Base-by-base conservation (phyloP, 2,797 vertebrate genomes). In the Kryptolebias ocellatus region DNA sequence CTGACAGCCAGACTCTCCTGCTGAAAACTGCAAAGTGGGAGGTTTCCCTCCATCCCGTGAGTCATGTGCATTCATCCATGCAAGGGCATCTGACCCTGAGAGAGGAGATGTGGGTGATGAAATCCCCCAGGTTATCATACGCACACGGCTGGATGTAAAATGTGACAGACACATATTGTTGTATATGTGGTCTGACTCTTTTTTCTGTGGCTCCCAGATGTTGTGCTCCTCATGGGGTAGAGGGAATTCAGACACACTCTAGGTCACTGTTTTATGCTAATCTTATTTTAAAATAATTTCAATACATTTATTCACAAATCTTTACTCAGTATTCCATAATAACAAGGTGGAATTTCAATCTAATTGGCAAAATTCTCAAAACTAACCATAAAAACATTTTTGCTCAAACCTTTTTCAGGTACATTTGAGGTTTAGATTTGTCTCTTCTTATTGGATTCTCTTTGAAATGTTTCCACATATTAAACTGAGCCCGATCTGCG, bases 41-140 rank as follows among this genome's bases (percentile, higher is more conserved):
- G 80, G 78, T 76, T 83, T 81, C 70, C 84, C 78, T 76, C 27
- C 58, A 67, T 66, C 67, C 63, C 54, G 20, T 81, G 83, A 88
- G 53, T 88, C 86, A 79, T 49, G 57, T 60, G 45, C 37, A 69
- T 76, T 45, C 59, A 66, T 53, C 66, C 80, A 86, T 18, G 47
- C 70, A 68, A 75, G 70, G 72, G 47, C 74, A 68, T 72, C 74
- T 57, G 69, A 74, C 59, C 58, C 72, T 47, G 46, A 46, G 62
- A 76, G 75, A 80, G 49, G 55, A 76, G 82, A 78, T 70, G 67
- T 70, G 70, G 61, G 69, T 78, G 74, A 84, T 79, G 66, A 83
- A 84, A 78, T 53, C 74, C 75, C 73, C 11, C 1, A 28, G 75
- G 72, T 72, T 60, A 72, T 56, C 57, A 46, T 56, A 58, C 29